Percentiles rank a stretch among this genome's conserved stretches.
phyloP scores from a whole-genome alignment of 2,888 invertebrate species.

The Zeuzera pyrina region DNA sequence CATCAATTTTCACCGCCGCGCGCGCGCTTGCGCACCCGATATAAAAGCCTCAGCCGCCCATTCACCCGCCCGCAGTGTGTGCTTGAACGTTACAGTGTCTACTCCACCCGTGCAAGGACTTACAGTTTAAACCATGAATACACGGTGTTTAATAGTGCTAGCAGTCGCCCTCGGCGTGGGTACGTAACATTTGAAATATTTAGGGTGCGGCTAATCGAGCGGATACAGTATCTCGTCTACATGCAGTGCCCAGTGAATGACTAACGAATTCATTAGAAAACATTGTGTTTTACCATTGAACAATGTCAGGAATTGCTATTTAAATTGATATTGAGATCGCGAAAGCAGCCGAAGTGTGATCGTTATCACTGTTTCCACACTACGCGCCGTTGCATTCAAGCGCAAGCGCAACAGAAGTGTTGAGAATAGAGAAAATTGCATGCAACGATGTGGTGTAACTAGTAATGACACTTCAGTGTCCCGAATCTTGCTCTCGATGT shows the following conservation, averaged over 20 bases:
- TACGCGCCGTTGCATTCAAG: slow-evolving; percentile 25
- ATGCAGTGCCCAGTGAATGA: slow-evolving; percentile 26
- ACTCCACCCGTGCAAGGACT: slow-evolving; percentile 65
- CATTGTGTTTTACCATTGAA: slow-evolving; percentile 4
- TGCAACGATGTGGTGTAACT: slow-evolving; percentile 35
- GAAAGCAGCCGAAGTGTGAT: slow-evolving; percentile 43
- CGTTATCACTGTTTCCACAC: slow-evolving; percentile 36
- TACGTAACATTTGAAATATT: slow-evolving; percentile 73
- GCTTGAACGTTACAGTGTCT: slow-evolving; percentile 68
- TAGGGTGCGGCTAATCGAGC: slow-evolving; percentile 39
- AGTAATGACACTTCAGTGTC: slow-evolving; percentile 9
- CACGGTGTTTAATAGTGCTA: slow-evolving; percentile 73
- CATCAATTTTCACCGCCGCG: slow-evolving; percentile 57
- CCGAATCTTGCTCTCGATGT: slow-evolving; percentile 4
- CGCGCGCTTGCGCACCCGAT: slow-evolving; percentile 58
- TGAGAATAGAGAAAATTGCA: slow-evolving; percentile 38
- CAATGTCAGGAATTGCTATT: slow-evolving; percentile 6
- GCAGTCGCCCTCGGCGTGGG: slow-evolving; percentile 80
- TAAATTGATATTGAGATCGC: slow-evolving; percentile 24
- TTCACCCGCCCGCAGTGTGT: slow-evolving; percentile 73
- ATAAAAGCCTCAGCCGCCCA: slow-evolving; percentile 67
- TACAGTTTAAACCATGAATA: slow-evolving; percentile 65
- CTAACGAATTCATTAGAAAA: slow-evolving; percentile 8
- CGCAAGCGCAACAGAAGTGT: slow-evolving; percentile 28
- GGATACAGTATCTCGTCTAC: no score